Base-by-base conservation (phyloP, 30 jellyfish, hydroid and myxozoan genomes). In the Pseudorhiza aurosa region DNA sequence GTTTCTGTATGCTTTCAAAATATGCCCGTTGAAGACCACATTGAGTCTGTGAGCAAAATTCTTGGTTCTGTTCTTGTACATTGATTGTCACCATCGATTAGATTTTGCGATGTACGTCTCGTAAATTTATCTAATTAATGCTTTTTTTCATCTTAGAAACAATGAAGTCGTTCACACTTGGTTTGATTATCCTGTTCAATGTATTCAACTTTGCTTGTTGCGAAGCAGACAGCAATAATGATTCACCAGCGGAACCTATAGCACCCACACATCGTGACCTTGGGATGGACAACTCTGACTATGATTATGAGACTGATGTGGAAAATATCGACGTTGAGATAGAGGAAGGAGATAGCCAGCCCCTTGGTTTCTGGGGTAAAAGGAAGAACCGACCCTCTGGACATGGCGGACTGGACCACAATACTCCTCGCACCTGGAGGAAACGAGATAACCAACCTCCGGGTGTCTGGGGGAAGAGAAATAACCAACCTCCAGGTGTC, bases 391-490 rank as follows among this genome's bases (percentile, higher is more conserved):
- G 9, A 10, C 81, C 82, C 49, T 6, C 62, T 47, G 19, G 25
- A 8, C 19, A 47, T 47, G 62, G 62, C 62, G 5, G n/a, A 17
- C 25, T 47, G n/a, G 27, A 47, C n/a, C 49, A 43, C 8, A 45
- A 14, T 22, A 67, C 82, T 4, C 68, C 82, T 40, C 68, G 82
- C 18, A 51, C 26, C 6, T 68, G 82, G 82, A 51, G 82, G 14
- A 68, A 43, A 28, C 26, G 82, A 21, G 26, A 21, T 21, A 37
- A 35, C 18, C 82, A 40, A 7, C 82, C 82, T 25, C 49, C 82
- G 14, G 82, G 82, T 26, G 68, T 43, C 8, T 68, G 82, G 82
- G 59, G 59, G 33, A 68, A 47, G 40, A 25, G 69, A 68, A 37
- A 26, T 8, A 68, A 43, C 8, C 68, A 14, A 25, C 82, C 82